Conservation (phyloP, 2,888 invertebrate species). For the Mimas tiliae region DNA sequence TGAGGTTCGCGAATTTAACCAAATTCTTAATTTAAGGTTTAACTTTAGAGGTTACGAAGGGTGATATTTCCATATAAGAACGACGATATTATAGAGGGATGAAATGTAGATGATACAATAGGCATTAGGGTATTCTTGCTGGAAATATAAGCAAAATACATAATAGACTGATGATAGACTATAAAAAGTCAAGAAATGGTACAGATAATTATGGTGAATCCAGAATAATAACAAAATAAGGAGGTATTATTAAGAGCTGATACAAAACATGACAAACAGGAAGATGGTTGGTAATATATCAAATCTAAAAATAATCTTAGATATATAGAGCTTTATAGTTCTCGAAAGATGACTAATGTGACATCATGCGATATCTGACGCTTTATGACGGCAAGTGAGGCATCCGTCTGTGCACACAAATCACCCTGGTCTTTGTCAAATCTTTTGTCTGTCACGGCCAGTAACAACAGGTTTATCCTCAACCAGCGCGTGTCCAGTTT, state of each 20-base stretch:
- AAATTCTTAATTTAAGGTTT: not conserved
- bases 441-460: conserved; percentile 22
- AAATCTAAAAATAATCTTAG: not conserved
- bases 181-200: too few relatives aligned
- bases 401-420: conserved; percentile 10
- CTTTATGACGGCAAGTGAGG: not conserved
- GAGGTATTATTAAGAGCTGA: too few relatives aligned
- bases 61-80: too few relatives aligned
- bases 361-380: not conserved
- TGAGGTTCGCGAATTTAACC: not conserved
- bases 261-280: too few relatives aligned
- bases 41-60: not conserved
- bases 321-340: not conserved
- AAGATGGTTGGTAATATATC: not conserved
- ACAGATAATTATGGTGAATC: too few relatives aligned
- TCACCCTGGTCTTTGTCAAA: conserved; percentile 20
- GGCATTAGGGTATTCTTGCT: too few relatives aligned
- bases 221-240: too few relatives aligned
- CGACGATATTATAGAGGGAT: too few relatives aligned
- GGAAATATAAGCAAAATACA: too few relatives aligned
- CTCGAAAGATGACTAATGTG: not conserved
- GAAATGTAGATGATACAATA: too few relatives aligned
- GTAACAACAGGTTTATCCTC: conserved; percentile 7
- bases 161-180: too few relatives aligned
- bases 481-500: conserved; percentile 6